Conservation (phyloP, 2,113 vertebrate genomes). For the Esox niger region DNA sequence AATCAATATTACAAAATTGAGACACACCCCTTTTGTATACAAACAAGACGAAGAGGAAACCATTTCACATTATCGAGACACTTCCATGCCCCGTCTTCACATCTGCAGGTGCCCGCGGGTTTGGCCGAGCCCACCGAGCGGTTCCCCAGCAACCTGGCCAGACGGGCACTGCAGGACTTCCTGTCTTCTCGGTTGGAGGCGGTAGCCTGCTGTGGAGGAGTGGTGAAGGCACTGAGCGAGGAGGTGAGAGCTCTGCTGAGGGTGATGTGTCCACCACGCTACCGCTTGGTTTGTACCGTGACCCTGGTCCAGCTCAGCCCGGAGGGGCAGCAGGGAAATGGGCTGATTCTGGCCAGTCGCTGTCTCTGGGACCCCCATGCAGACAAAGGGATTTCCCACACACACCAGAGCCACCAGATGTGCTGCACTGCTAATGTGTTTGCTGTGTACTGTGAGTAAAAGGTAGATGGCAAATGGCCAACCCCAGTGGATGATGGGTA, state of each 20-base stretch:
- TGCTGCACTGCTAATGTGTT: constrained; percentile 26
- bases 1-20: neutral
- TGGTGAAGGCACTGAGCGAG: constrained; percentile 10
- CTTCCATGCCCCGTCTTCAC: neutral
- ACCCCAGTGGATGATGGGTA: neutral
- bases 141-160: constrained; percentile 8
- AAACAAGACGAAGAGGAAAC: no score
- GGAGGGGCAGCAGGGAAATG: constrained; percentile 26
- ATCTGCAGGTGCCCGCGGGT: constrained; percentile 17
- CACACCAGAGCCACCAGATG: constrained; percentile 16
- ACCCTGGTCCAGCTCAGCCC: constrained; percentile 25
- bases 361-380: constrained; percentile 34
- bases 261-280: neutral
- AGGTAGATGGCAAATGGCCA: neutral
- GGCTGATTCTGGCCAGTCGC: constrained; percentile 30
- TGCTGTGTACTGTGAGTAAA: constrained; percentile 27
- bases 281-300: constrained; percentile 35
- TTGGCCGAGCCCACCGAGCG: constrained; percentile 18
- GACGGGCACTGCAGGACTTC: constrained; percentile 37
- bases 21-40: no score
- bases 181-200: constrained; percentile 20
- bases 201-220: constrained; percentile 16
- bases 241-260: constrained; percentile 26
- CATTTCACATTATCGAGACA: neutral
- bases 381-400: constrained; percentile 36